Evolutionary conservation across 2,888 invertebrate species (phyloP).

Genomic region (Limenitis camilla): DNA sequence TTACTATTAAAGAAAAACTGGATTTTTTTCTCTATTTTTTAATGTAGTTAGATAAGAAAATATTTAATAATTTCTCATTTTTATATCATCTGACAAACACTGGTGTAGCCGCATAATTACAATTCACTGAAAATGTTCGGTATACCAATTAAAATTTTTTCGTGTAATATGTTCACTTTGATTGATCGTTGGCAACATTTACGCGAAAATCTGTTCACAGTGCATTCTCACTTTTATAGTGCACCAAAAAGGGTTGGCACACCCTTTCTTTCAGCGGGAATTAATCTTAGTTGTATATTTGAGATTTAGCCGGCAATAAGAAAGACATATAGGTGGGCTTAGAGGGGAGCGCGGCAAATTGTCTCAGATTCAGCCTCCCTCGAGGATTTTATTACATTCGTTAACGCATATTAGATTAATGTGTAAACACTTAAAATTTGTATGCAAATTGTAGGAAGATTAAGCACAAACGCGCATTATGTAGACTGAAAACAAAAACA

Average conservation of each 20-base stretch:
- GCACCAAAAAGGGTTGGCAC: conserved; percentile 46
- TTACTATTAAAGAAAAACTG: no score
- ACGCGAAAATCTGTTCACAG: conserved; percentile 13
- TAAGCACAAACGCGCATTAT: conserved; percentile 17
- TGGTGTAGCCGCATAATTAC: background rate
- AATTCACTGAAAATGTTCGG: conserved; percentile 1
- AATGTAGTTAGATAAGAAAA: no score
- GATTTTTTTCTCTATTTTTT: no score
- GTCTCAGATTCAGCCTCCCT: conserved; percentile 63
- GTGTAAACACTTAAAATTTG: conserved; percentile 57
- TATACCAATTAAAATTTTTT: conserved; percentile 3
- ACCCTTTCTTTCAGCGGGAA: conserved; percentile 70
- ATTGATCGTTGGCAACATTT: conserved; percentile 11
- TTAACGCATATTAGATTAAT: conserved; percentile 69
- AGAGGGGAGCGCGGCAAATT: conserved; percentile 66
- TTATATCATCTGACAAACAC: background rate
- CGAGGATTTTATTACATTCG: conserved; percentile 70
- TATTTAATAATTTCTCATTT: no score
- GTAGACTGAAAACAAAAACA: no score
- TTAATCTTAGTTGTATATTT: conserved; percentile 74
- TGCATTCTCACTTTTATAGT: conserved; percentile 18
- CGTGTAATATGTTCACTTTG: conserved; percentile 6
- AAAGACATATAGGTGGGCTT: conserved; percentile 73
- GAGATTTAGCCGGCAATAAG: conserved; percentile 73
- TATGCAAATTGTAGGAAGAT: conserved; percentile 48